A percentile compares a stretch with the other conserved stretches of the same genome.
These are phyloP conservation scores for Microctonus hyperodae DNA, from an alignment of 2,888 invertebrate species.

Conservation along the genomic window DNA sequence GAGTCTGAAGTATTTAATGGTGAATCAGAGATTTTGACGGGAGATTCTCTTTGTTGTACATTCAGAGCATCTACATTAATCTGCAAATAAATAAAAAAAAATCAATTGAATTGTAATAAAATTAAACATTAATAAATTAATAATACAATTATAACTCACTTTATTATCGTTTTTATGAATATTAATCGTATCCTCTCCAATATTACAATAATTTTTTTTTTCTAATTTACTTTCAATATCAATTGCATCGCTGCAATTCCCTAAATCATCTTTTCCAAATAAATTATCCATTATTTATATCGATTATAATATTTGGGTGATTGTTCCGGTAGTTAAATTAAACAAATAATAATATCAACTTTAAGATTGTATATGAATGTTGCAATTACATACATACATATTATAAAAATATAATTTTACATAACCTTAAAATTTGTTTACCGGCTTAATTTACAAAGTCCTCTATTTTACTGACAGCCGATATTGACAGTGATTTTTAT, in stretches of 20 bases:
- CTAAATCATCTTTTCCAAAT: conserved; percentile 56
- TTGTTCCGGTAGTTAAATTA: too few species aligned
- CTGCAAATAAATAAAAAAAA: background rate
- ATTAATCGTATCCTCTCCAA: conserved; percentile 42
- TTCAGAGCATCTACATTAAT: background rate
- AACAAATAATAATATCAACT: too few species aligned
- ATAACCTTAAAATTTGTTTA: too few species aligned
- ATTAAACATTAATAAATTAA: conserved; percentile 1
- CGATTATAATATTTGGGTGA: too few species aligned
- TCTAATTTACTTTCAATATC: conserved; percentile 43
- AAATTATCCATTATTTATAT: conserved; percentile 49
- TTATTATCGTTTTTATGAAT: conserved; percentile 41
- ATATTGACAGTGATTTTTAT: too few species aligned
- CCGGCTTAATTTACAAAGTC: too few species aligned
- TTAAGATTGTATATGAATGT: too few species aligned
- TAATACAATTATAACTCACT: conserved; percentile 34
- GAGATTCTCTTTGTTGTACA: background rate
- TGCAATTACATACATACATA: too few species aligned
- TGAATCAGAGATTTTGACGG: background rate
- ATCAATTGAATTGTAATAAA: background rate
- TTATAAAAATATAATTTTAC: too few species aligned
- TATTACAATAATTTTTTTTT: background rate
- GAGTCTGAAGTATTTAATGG: background rate
- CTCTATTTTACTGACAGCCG: too few species aligned
- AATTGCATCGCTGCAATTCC: conserved; percentile 48